phyloP scores from a whole-genome alignment of 2,797 vertebrate species.

The Cynopterus sphinx region DNA sequence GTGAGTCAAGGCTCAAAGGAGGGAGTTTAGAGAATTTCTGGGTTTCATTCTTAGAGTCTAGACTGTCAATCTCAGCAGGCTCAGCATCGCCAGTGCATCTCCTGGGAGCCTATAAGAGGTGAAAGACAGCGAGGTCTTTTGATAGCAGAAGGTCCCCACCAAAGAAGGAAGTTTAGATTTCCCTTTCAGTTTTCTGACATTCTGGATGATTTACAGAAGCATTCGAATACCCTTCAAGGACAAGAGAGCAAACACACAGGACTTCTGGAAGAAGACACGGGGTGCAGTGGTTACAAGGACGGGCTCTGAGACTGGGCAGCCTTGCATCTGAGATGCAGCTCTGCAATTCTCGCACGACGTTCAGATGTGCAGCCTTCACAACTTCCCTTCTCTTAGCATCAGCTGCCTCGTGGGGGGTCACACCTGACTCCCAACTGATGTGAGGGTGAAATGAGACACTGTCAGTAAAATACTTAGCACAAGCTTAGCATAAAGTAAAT shows the following conservation, averaged over 20 bases:
- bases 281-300: not conserved
- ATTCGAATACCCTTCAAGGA: not conserved
- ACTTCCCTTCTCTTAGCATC: not conserved
- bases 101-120: not conserved
- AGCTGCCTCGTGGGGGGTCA: not conserved
- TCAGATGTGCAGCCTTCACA: not conserved
- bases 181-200: not conserved
- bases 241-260: not conserved
- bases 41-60: not conserved
- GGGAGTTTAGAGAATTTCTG: not conserved
- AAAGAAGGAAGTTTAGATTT: not conserved
- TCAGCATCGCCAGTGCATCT: not conserved
- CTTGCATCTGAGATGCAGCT: not conserved
- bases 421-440: not conserved
- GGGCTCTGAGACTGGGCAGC: not conserved
- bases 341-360: not conserved
- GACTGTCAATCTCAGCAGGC: not conserved
- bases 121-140: not conserved
- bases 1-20: not conserved
- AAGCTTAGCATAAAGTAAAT: not conserved
- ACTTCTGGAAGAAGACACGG: not conserved
- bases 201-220: not conserved
- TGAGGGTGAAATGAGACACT: not conserved
- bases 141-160: not conserved
- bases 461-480: not conserved